Conservation (phyloP, 2,797 vertebrate species). For the Periparus ater region DNA sequence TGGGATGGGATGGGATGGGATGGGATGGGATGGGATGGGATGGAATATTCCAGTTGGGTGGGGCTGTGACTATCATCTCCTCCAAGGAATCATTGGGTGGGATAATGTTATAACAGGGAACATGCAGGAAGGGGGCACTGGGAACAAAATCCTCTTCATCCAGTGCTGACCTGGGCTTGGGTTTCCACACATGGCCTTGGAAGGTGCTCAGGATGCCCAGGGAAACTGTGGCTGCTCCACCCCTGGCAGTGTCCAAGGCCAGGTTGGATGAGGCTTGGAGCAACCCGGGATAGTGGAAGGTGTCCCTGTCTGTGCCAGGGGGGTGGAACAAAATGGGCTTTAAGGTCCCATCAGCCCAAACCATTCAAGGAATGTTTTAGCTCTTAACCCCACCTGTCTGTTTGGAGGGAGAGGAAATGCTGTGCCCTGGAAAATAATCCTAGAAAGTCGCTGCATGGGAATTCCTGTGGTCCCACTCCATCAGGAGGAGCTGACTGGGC, state of each 20-base stretch:
- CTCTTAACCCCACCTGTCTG: neutral
- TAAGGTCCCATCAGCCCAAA: neutral
- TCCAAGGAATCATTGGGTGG: neutral
- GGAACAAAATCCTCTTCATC: neutral
- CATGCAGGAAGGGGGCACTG: neutral
- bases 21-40: no score
- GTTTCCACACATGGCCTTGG: accelerated
- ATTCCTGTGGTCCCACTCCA: accelerated
- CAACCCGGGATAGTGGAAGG: accelerated
- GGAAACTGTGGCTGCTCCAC: neutral
- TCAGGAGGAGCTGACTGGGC: neutral
- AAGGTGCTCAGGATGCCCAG: neutral
- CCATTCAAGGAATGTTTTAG: neutral
- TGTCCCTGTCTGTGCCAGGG: neutral
- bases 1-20: neutral
- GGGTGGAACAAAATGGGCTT: accelerated
- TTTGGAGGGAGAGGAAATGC: neutral
- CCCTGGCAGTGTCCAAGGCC: neutral
- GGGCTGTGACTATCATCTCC: neutral
- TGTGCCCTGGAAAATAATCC: neutral
- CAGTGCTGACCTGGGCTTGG: neutral
- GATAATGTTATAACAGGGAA: accelerated
- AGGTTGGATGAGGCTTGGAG: accelerated
- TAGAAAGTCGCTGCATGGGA: neutral
- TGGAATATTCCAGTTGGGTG: neutral